phyloP scores from a whole-genome alignment of 1,140 invertebrate genomes.

The Idris sp. region DNA sequence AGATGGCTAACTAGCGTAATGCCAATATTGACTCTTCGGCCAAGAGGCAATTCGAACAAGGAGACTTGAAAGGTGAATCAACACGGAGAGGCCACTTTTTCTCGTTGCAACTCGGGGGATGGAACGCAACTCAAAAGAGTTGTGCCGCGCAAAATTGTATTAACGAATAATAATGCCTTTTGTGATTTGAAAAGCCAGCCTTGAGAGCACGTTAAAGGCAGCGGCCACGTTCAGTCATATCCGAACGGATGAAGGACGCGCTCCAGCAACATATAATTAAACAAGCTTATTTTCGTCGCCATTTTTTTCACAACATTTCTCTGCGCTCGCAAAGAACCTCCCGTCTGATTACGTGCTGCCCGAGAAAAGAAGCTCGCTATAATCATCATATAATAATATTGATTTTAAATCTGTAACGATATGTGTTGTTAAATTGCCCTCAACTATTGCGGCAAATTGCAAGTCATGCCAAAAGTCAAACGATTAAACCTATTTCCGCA shows the following conservation, averaged over 20 bases:
- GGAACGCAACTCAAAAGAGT: too few species aligned
- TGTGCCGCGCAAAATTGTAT: slow-evolving; percentile 31
- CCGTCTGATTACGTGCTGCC: slow-evolving; percentile 54
- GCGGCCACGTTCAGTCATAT: slow-evolving; percentile 61
- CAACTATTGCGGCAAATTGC: slow-evolving; percentile 56
- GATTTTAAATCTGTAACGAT: slow-evolving; percentile 54
- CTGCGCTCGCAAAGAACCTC: slow-evolving; percentile 48
- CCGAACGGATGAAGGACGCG: slow-evolving; percentile 56
- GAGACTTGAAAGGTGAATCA: slow-evolving; percentile 34
- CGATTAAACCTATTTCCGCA: slow-evolving; percentile 35
- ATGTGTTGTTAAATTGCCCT: slow-evolving; percentile 51
- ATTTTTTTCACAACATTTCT: slow-evolving; percentile 59
- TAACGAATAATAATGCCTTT: slow-evolving; percentile 46
- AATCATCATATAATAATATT: slow-evolving; percentile 64
- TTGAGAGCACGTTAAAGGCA: slow-evolving; percentile 54
- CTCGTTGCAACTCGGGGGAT: slow-evolving; percentile 10
- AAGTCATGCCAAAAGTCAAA: slow-evolving; percentile 42
- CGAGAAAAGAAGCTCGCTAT: slow-evolving; percentile 54
- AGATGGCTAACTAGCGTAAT: slow-evolving; percentile 70
- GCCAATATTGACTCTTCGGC: slow-evolving; percentile 69
- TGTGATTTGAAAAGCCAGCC: slow-evolving; percentile 54
- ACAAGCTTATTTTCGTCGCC: slow-evolving; percentile 61
- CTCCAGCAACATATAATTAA: slow-evolving; percentile 60
- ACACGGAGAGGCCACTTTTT: slow-evolving; percentile 48
- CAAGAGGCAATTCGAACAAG: too few species aligned